These are phyloP conservation scores for Condylostylus longicornis DNA, from an alignment of 1,140 invertebrate species.

Conservation along the genomic window DNA sequence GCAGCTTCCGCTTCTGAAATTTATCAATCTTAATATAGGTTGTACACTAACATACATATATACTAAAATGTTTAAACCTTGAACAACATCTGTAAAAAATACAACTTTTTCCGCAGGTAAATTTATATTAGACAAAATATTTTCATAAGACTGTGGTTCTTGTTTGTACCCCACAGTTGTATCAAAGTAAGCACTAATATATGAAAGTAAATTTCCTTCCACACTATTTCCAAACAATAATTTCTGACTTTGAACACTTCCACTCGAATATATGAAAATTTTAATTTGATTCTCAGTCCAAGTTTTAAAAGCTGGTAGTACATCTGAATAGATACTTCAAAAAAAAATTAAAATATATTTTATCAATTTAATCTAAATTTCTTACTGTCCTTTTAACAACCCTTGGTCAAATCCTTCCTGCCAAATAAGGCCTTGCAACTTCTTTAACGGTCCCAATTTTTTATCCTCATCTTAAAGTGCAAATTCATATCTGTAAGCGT, in stretches of 20 bases:
- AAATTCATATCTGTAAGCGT: no score
- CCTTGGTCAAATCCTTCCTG: constrained; percentile 63
- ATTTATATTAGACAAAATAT: constrained; percentile 54
- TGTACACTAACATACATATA: not conserved
- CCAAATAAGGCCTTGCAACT: constrained; percentile 80
- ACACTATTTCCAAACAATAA: constrained; percentile 64
- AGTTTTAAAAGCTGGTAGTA: constrained; percentile 50
- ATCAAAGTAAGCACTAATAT: constrained; percentile 73
- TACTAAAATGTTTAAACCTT: constrained; percentile 41
- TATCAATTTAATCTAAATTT: constrained; percentile 19
- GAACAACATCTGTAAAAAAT: constrained; percentile 71
- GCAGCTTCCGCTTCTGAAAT: constrained; percentile 67
- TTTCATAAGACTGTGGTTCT: constrained; percentile 53
- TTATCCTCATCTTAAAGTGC: constrained; percentile 60
- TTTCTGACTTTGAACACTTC: constrained; percentile 80
- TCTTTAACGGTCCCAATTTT: constrained; percentile 67
- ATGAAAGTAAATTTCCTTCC: constrained; percentile 57
- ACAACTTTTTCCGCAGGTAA: constrained; percentile 49
- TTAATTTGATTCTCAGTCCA: constrained; percentile 49
- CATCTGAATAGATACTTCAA: constrained; percentile 75
- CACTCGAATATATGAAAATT: constrained; percentile 83
- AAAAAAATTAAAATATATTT: constrained; percentile 11
- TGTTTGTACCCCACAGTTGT: constrained; percentile 68
- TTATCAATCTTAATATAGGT: not conserved
- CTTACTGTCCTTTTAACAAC: constrained; percentile 76